Base-by-base conservation (phyloP, 2,797 vertebrate species). In the Poeciliopsis turneri region DNA sequence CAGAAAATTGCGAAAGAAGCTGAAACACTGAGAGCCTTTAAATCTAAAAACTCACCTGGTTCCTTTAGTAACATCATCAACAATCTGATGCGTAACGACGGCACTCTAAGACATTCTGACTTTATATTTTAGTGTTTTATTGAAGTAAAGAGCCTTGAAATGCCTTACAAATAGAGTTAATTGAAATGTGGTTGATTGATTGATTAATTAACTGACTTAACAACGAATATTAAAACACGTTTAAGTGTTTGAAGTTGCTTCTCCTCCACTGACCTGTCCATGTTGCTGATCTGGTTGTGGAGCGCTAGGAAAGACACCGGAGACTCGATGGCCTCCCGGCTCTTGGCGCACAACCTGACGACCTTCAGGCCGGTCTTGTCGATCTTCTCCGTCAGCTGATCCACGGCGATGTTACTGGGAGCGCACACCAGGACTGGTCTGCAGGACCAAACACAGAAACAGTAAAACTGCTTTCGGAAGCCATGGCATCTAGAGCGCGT, bases 251-350 rank as follows among this genome's bases (percentile, higher is more conserved):
- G 12, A 25, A 12, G 23, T 0, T 41, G 20, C 36, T 66, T 47
- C 4, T 9, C 23, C 49, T 28, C 47, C 28, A 73, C 93, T 85
- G 77, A 99, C 98, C 98, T 99, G 90, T 99, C 98, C 98, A 99
- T 99, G 94, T 99, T 99, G 86, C 98, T 96, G 92, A 99, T 99
- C 94, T 99, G 98, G 89, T 99, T 99, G 92, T 99, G 98, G 86
- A 99, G 91, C 0, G 98, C 98, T 90, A 99, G 90, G 94, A 99
- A 99, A 13, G 98, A 99, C 28, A 99, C 98, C 0, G 98, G 98
- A 0, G 98, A 99, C 91, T 99, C 98, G 0, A 99, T 99, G 78
- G 98, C 98, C 93, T 99, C 98, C 0, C 98, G 92, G 80, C 98
- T 99, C 93, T 99, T 99, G 23, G 98, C 98, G 0, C 98, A 99